Evolutionary conservation across 2,888 invertebrate species (phyloP).

Genomic region (Noctua janthina): DNA sequence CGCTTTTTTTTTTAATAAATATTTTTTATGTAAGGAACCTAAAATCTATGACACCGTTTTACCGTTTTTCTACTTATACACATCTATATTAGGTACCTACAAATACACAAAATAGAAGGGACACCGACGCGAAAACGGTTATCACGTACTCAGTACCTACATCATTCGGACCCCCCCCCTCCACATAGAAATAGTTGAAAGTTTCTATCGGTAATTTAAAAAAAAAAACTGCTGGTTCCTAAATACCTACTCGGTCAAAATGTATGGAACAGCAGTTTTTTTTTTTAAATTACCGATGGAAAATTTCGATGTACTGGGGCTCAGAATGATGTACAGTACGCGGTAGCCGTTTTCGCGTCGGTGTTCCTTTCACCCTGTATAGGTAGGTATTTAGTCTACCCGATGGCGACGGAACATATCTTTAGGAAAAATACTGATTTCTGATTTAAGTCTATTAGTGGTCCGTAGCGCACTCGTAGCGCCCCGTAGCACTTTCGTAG

Average conservation of each 20-base stretch:
- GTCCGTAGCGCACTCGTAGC: slow-evolving; percentile 29
- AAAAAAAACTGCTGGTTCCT: no score
- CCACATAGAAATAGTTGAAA: no score
- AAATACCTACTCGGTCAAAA: no score
- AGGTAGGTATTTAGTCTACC: neutral
- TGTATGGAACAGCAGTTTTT: no score
- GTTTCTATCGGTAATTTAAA: no score
- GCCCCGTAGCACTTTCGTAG: slow-evolving; percentile 36
- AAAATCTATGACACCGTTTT: neutral
- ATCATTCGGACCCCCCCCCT: no score
- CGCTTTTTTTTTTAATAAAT: neutral
- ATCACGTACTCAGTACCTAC: no score
- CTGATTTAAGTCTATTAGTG: neutral
- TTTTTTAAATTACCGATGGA: no score
- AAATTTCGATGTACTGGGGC: no score
- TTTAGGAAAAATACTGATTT: neutral
- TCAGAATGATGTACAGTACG: no score
- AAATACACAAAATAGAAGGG: neutral
- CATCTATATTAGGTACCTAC: neutral
- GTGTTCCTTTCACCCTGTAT: neutral
- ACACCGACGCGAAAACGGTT: no score
- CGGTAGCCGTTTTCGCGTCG: no score
- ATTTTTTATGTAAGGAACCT: neutral
- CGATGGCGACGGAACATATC: neutral
- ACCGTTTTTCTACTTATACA: neutral